Evolutionary conservation across 2,113 vertebrate species (phyloP).

Genomic region (Synodontis membranacea): DNA sequence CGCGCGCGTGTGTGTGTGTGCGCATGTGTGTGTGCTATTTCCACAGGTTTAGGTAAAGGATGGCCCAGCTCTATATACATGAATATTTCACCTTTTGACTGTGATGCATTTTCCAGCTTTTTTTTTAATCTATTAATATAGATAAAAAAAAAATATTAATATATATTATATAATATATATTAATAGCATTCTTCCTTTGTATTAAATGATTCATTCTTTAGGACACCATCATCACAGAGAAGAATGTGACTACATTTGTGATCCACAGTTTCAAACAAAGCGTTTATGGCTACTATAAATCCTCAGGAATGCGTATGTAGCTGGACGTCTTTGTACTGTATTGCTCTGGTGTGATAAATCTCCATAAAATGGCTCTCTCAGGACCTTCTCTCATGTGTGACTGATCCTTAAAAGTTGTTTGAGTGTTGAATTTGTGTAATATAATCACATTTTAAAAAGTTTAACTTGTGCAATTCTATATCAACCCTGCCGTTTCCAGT

Average conservation of each 20-base stretch:
- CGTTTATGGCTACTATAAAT: not conserved
- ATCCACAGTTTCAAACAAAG: not conserved
- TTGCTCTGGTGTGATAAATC: not conserved
- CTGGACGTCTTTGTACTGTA: not conserved
- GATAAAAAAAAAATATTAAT: slow-evolving; percentile 5
- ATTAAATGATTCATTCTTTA: not conserved
- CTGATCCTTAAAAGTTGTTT: not conserved
- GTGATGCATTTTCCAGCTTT: not conserved
- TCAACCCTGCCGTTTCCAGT: not conserved
- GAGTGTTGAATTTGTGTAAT: not conserved
- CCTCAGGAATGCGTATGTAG: not conserved
- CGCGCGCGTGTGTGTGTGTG: not conserved
- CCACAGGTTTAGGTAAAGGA: slow-evolving; percentile 11
- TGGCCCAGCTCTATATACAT: not conserved
- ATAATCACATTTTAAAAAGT: not conserved
- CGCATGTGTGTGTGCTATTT: not conserved
- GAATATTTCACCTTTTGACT: not conserved
- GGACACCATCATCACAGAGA: not conserved
- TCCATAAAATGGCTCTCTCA: not conserved
- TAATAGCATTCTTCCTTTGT: not conserved
- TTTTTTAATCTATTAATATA: too few species aligned
- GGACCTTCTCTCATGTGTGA: not conserved
- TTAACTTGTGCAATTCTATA: not conserved
- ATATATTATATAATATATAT: not conserved
- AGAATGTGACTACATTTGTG: not conserved